Evolutionary conservation across 2,888 invertebrate species (phyloP).

Genomic region (Brassicogethes aeneus): DNA sequence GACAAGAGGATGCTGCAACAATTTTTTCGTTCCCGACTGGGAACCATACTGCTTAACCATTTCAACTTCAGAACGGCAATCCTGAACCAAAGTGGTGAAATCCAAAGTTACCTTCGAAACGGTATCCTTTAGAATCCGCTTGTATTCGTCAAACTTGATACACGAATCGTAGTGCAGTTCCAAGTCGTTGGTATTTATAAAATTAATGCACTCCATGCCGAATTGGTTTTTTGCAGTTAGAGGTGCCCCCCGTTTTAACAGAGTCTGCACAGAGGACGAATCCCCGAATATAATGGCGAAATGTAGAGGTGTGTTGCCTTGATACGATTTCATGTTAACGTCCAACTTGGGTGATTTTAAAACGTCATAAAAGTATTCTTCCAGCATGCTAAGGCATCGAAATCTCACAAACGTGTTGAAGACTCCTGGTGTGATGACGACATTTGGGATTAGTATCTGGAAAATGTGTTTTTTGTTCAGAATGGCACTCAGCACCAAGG

Average conservation of each 20-base stretch:
- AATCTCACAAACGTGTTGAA: neutral
- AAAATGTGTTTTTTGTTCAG: neutral
- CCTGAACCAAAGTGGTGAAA: slow-evolving; percentile 1
- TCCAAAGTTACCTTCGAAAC: neutral
- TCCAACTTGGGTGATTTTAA: neutral
- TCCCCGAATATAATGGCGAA: neutral
- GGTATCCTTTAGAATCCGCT: neutral
- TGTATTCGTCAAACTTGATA: neutral
- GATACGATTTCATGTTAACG: neutral
- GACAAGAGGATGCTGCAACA: slow-evolving; percentile 1
- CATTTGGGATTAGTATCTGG: neutral
- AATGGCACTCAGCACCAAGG: neutral
- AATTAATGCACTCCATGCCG: neutral
- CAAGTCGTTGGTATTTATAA: neutral
- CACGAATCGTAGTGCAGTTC: neutral
- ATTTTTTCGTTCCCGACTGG: too few relatives aligned
- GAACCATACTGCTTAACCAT: neutral
- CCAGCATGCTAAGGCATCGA: neutral
- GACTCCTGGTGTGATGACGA: neutral
- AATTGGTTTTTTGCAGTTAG: neutral
- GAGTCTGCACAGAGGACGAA: neutral
- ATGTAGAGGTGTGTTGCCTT: neutral
- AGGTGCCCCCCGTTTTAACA: neutral
- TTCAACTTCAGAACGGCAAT: neutral
- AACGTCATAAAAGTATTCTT: neutral